Conservation (phyloP, 2,888 invertebrate species). For the Hirtodrosophila duncani region DNA sequence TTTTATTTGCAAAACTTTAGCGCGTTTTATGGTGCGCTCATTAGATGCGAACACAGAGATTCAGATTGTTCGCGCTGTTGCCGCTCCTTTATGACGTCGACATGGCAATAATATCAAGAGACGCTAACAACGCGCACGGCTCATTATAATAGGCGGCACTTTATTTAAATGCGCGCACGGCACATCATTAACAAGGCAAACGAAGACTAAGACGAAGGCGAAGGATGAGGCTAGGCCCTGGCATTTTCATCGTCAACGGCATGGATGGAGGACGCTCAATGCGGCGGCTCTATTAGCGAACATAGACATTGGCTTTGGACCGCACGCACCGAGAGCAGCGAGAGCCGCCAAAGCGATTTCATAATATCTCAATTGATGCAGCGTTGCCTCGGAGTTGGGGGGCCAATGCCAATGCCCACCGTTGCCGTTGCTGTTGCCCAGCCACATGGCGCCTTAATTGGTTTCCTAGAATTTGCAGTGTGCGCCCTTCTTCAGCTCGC, state of each 20-base stretch:
- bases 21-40: constrained; percentile 64
- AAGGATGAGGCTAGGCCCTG: constrained; percentile 23
- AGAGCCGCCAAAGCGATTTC: constrained; percentile 48
- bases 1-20: constrained; percentile 53
- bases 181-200: constrained; percentile 71
- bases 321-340: constrained; percentile 54
- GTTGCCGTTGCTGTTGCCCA: constrained; percentile 26
- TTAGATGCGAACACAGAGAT: constrained; percentile 43
- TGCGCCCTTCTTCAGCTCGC: constrained; percentile 48
- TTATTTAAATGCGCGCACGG: constrained; percentile 70
- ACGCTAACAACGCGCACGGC: constrained; percentile 46
- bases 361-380: constrained; percentile 67
- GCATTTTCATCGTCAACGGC: too few species aligned
- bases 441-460: constrained; percentile 58
- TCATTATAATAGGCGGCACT: constrained; percentile 71
- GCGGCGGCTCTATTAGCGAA: constrained; percentile 56
- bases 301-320: too few species aligned
- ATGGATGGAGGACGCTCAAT: constrained; percentile 26
- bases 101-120: constrained; percentile 53
- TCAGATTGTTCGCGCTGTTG: constrained; percentile 25
- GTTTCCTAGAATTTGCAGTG: constrained; percentile 59
- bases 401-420: constrained; percentile 32
- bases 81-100: constrained; percentile 60
- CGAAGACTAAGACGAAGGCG: constrained; percentile 7
- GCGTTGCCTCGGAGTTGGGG: too few species aligned